Evolutionary conservation across 2,113 vertebrate species (phyloP).

Genomic region (Sceloporus tristichus): DNA sequence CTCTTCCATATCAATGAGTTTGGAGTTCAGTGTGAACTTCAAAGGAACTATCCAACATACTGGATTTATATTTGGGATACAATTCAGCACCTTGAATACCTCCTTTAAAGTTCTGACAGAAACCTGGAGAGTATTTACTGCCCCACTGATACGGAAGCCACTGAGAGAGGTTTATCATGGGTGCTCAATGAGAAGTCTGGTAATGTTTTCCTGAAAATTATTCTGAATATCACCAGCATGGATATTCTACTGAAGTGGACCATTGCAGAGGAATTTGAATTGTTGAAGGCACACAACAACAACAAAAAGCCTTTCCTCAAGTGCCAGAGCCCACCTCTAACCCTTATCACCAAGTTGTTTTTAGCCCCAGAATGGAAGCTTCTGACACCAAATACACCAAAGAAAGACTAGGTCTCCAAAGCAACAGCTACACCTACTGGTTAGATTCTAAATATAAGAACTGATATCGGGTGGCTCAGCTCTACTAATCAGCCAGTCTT

Average conservation of each 20-base stretch:
- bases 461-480: background rate
- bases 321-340: too few species aligned
- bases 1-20: too few species aligned
- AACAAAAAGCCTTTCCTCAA: background rate
- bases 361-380: background rate
- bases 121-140: too few species aligned
- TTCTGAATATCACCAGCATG: background rate
- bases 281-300: too few species aligned
- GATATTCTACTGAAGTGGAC: background rate
- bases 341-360: background rate
- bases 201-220: background rate
- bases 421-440: slow-evolving; percentile 76
- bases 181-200: background rate
- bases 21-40: background rate
- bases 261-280: background rate
- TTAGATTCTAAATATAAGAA: background rate
- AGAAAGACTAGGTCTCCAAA: slow-evolving; percentile 7
- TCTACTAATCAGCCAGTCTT: background rate
- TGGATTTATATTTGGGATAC: background rate
- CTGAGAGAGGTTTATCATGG: background rate
- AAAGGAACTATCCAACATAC: background rate
- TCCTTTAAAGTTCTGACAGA: too few species aligned
- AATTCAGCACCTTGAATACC: too few species aligned
- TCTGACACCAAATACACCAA: background rate
- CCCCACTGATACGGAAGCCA: too few species aligned